Evolutionary conservation across 2,888 invertebrate species (phyloP).

Genomic region (Catonia carolina): DNA sequence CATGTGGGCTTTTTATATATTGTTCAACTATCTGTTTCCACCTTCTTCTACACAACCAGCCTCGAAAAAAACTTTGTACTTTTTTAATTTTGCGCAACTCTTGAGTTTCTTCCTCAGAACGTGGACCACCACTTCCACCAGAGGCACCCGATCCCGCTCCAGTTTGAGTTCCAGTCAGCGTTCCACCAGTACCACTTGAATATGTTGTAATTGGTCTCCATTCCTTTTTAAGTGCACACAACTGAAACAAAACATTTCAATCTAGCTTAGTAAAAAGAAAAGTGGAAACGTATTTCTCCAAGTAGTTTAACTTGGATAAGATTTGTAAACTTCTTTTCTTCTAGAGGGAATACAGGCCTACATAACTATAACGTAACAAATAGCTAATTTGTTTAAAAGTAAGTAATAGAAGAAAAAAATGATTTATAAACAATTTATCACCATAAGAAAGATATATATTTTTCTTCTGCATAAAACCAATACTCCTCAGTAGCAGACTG

Average conservation of each 20-base stretch:
- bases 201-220: constrained; percentile 51
- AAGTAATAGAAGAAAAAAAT: no score
- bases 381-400: no score
- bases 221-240: constrained; percentile 75
- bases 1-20: constrained; percentile 89
- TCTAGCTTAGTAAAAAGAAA: no score
- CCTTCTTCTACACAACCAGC: constrained; percentile 82
- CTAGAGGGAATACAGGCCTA: no score
- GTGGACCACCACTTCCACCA: constrained; percentile 28
- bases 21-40: constrained; percentile 95
- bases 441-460: no score
- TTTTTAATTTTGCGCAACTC: constrained; percentile 84
- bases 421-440: no score
- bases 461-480: no score
- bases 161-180: constrained; percentile 21
- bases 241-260: constrained; percentile 51
- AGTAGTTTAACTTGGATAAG: no score
- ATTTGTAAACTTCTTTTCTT: no score
- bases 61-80: constrained; percentile 86
- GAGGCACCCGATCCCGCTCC: constrained; percentile 23
- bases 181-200: constrained; percentile 17
- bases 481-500: no score
- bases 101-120: constrained; percentile 50
- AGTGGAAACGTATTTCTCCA: neutral
- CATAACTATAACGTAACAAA: no score